phyloP scores from a whole-genome alignment of 1,140 invertebrate genomes.

The Drosophila willistoni region DNA sequence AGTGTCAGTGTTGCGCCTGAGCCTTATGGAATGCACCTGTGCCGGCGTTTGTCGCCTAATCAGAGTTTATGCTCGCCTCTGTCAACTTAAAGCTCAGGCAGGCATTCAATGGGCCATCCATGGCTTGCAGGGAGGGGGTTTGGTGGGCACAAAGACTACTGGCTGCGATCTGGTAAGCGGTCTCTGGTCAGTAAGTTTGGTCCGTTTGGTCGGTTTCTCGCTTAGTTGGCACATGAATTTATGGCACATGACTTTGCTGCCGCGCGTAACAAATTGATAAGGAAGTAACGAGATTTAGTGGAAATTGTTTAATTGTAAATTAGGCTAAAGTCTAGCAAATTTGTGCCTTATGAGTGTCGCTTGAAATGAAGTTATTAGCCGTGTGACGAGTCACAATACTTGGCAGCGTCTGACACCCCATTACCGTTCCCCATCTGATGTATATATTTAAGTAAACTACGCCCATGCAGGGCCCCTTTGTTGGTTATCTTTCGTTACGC shows the following conservation, averaged over 20 bases:
- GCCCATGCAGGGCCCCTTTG: too few relatives aligned
- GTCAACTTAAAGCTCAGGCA: conserved; percentile 51
- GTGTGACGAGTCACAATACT: too few relatives aligned
- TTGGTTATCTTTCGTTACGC: too few relatives aligned
- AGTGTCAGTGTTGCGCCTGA: conserved; percentile 22
- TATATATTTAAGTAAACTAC: too few relatives aligned
- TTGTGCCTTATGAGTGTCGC: conserved; percentile 82
- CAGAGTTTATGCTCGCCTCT: conserved; percentile 81
- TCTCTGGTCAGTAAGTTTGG: conserved; percentile 8
- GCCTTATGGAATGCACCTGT: conserved; percentile 36
- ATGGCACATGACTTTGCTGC: conserved; percentile 83
- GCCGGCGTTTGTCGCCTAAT: conserved; percentile 72
- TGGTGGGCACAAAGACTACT: neutral
- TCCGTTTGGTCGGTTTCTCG: conserved; percentile 33
- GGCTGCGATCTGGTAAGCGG: conserved; percentile 9
- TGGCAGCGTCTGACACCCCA: too few relatives aligned
- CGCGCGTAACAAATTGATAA: conserved; percentile 83
- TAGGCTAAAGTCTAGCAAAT: conserved; percentile 83
- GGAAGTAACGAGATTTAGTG: conserved; percentile 83
- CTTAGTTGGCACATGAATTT: conserved; percentile 78
- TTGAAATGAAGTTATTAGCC: conserved; percentile 82
- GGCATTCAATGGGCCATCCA: neutral
- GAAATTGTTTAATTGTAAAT: conserved; percentile 83
- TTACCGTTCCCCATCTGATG: too few relatives aligned
- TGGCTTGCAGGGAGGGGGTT: neutral